phyloP scores from a whole-genome alignment of 2,888 invertebrate genomes.

The Tipula lateralis region DNA sequence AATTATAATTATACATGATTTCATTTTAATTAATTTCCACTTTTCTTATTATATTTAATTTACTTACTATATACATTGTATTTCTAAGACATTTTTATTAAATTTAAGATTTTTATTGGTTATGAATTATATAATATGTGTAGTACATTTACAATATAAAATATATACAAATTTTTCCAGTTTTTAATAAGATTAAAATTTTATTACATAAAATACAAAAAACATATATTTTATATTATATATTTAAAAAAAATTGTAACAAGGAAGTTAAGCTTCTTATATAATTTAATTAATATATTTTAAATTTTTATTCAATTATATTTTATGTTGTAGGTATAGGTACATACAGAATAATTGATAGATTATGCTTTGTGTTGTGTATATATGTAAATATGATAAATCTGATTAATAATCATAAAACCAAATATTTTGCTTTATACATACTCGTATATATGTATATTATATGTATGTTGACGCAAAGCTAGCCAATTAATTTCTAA shows the following conservation, averaged over 20 bases:
- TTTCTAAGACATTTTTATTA: neutral
- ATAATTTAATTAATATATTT: neutral
- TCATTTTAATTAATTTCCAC: neutral
- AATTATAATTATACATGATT: neutral
- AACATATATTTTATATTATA: neutral
- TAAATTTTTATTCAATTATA: neutral
- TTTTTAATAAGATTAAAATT: conserved; percentile 2
- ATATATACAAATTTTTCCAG: neutral
- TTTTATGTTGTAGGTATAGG: neutral
- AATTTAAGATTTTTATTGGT: neutral
- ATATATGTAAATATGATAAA: neutral
- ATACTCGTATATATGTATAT: too few species aligned
- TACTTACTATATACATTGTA: neutral
- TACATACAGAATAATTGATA: neutral
- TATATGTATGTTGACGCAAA: neutral
- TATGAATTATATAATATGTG: neutral
- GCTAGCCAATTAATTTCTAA: neutral
- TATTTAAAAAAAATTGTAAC: neutral
- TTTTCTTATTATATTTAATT: neutral
- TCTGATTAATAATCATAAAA: neutral
- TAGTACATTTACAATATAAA: neutral
- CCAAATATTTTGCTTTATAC: neutral
- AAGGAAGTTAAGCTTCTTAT: neutral
- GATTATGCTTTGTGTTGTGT: neutral
- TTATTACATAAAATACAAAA: neutral